Evolutionary conservation across 2,888 invertebrate species (phyloP).

Genomic region (Drosophila leonis): DNA sequence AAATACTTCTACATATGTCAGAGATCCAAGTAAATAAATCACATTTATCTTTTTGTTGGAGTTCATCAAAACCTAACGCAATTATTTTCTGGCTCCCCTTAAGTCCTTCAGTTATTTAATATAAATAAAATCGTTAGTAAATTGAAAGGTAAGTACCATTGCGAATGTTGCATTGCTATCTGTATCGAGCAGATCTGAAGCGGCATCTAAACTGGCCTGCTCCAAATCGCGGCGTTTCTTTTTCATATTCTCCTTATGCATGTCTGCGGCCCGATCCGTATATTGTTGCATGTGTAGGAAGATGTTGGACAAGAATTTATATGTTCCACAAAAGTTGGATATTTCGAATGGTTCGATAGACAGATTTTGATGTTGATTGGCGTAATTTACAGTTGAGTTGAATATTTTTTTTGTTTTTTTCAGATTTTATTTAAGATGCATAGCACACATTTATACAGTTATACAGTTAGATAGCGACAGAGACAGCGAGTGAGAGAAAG

Average conservation of each 20-base stretch:
- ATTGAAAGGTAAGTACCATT: conserved; percentile 89
- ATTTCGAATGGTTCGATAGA: conserved; percentile 33
- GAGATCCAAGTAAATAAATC: not conserved
- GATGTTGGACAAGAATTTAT: conserved; percentile 86
- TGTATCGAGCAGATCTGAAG: conserved; percentile 93
- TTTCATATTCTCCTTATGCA: conserved; percentile 94
- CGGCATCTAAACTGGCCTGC: conserved; percentile 93
- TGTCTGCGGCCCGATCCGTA: conserved; percentile 89
- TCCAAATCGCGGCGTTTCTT: conserved; percentile 94
- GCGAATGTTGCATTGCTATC: conserved; percentile 96
- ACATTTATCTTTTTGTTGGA: not conserved
- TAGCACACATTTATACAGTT: conserved; percentile 71
- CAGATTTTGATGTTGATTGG: conserved; percentile 18
- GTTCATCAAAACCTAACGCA: not conserved
- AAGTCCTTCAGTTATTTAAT: not conserved
- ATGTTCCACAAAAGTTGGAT: conserved; percentile 83
- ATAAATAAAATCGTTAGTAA: conserved; percentile 31
- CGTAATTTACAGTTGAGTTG: conserved; percentile 49
- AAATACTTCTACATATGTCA: not conserved
- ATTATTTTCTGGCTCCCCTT: not conserved
- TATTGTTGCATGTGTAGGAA: conserved; percentile 89
- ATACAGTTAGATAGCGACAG: conserved; percentile 72
- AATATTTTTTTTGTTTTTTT: conserved; percentile 26
- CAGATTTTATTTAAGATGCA: conserved; percentile 55
- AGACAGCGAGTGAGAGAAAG: conserved; percentile 70